A percentile compares a stretch with the other conserved stretches of the same genome.
phyloP scores from a whole-genome alignment of 2,888 invertebrate species.

The Napeogenes sylphis region DNA sequence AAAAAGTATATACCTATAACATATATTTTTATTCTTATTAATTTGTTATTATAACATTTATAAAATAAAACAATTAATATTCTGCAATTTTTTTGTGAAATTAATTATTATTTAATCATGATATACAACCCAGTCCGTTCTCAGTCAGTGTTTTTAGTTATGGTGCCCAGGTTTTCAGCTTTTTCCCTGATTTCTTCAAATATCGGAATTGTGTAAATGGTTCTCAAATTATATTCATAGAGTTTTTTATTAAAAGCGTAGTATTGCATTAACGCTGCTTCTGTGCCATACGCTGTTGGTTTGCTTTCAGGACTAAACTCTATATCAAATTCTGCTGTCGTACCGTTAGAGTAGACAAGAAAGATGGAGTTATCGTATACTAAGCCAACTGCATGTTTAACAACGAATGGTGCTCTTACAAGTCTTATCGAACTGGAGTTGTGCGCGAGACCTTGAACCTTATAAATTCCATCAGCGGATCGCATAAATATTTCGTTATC shows the following conservation, averaged over 20 bases:
- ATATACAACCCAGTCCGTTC: too few relatives aligned
- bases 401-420: slow-evolving; percentile 46
- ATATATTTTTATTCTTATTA: too few relatives aligned
- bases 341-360: slow-evolving; percentile 45
- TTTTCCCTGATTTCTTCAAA: slow-evolving; percentile 38
- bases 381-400: slow-evolving; percentile 42
- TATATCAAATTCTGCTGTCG: slow-evolving; percentile 37
- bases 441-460: slow-evolving; percentile 49
- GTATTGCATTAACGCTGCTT: slow-evolving; percentile 50
- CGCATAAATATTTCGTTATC: slow-evolving; percentile 47
- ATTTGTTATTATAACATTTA: too few relatives aligned
- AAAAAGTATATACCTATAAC: too few relatives aligned
- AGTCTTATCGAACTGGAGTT: slow-evolving; percentile 40
- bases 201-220: slow-evolving; percentile 23
- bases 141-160: too few relatives aligned
- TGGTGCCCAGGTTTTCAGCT: too few relatives aligned
- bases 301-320: slow-evolving; percentile 35
- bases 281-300: slow-evolving; percentile 52
- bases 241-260: slow-evolving; percentile 57
- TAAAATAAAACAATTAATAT: too few relatives aligned
- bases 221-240: slow-evolving; percentile 52
- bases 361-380: slow-evolving; percentile 46
- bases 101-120: too few relatives aligned
- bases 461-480: slow-evolving; percentile 38
- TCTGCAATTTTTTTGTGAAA: too few relatives aligned